These are phyloP conservation scores for Notodonta dromedarius DNA, from an alignment of 2,888 invertebrate species.

Conservation along the genomic window DNA sequence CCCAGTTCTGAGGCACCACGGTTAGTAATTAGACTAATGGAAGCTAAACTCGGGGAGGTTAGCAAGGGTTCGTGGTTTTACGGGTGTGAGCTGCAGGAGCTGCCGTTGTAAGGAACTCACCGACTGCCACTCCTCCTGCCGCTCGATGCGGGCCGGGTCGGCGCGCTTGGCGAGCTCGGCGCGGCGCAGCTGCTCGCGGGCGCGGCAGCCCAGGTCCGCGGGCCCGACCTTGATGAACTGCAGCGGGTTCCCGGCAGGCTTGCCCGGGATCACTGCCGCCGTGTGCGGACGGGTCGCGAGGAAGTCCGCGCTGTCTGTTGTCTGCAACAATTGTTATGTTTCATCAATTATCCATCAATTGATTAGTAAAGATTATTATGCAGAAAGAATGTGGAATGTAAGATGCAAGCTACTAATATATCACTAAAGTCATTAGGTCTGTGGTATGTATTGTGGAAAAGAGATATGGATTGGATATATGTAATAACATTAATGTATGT, in stretches of 20 bases:
- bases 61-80: too few relatives aligned
- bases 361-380: too few relatives aligned
- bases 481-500: too few relatives aligned
- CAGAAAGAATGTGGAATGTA: too few relatives aligned
- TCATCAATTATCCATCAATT: neutral
- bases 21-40: too few relatives aligned
- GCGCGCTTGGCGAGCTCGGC: conserved; percentile 93
- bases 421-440: too few relatives aligned
- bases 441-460: too few relatives aligned
- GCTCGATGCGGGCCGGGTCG: conserved; percentile 91
- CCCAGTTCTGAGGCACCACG: too few relatives aligned
- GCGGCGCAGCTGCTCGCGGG: conserved; percentile 92
- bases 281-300: conserved; percentile 78
- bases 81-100: too few relatives aligned
- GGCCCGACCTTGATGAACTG: conserved; percentile 96
- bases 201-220: conserved; percentile 93
- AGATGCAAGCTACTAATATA: too few relatives aligned
- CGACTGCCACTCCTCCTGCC: conserved; percentile 96
- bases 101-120: conserved; percentile 78
- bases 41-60: too few relatives aligned
- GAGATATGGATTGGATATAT: too few relatives aligned
- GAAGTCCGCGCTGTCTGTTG: conserved; percentile 81
- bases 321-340: conserved; percentile 51
- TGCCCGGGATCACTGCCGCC: conserved; percentile 89
- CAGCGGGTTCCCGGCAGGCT: conserved; percentile 93